Evolutionary conservation across 2,797 vertebrate genomes (phyloP), one percentile per base, ranked within the genome.

Genomic region (Myotis planiceps): DNA sequence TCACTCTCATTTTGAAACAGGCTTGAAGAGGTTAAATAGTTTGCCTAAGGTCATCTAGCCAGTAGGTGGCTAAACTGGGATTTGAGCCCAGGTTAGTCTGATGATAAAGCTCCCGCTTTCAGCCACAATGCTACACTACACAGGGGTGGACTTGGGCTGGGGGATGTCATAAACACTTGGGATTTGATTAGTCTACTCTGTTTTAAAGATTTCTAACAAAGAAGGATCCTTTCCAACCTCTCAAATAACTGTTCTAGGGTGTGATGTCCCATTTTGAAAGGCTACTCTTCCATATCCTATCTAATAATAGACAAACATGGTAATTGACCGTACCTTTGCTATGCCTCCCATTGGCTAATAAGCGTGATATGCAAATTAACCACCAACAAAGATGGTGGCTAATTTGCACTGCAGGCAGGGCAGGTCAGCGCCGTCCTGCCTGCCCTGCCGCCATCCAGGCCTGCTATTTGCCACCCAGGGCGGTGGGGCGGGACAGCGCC

Each of bases 131-230:
- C 45, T 75, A 1, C 0, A 23, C 58, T 60, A 27, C 58, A 8
- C 19, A 18, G 19, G 5, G 4, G 27, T 89, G 58, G n/a, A 1
- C 39, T 14, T 95, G 34, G 60, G 18, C n/a, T 87, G 10, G 34
- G 37, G 15, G 6, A 16, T 65, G 42, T 76, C 25, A 49, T 29
- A 75, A 65, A 87, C 6, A 42, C 63, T 87, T 37, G 23, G 1
- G 3, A 9, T 5, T 82, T 92, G 53, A 78, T 81, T 37, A 66
- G 32, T 66, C 15, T 82, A 1, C n/a, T 63, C 34, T 23, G 2
- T 90, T 75, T 90, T 82, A 60, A 84, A 34, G 53, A 69, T 88
- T 88, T 93, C 53, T 83, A 72, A 74, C 34, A 90, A 63, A 53
- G 23, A 75, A 29, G 27, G 69, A 34, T 16, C 49, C 29, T 71